phyloP scores from a whole-genome alignment of 2,797 vertebrate genomes.

The Tragopan temminckii region DNA sequence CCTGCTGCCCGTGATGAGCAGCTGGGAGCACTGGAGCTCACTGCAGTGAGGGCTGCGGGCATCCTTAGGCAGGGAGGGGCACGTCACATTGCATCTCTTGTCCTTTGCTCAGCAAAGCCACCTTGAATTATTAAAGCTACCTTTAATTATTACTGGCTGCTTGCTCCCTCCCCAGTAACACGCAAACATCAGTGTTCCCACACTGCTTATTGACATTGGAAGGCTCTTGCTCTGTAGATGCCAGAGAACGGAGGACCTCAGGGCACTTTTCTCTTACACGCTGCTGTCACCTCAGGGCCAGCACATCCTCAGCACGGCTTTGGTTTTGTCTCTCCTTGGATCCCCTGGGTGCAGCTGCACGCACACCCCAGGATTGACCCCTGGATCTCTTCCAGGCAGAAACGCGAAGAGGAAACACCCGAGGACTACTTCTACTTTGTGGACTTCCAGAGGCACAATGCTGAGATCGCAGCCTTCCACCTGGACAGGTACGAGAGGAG shows the following conservation, averaged over 20 bases:
- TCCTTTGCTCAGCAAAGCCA: neutral
- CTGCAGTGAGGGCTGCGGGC: neutral
- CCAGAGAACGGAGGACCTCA: neutral
- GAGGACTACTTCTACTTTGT: slow-evolving; percentile 95
- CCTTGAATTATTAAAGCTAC: neutral
- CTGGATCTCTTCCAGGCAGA: slow-evolving; percentile 85
- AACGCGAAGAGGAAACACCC: slow-evolving; percentile 91
- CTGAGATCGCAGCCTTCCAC: slow-evolving; percentile 96
- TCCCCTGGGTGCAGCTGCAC: neutral
- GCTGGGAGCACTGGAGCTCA: neutral
- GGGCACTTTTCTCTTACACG: neutral
- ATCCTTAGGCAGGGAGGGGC: neutral
- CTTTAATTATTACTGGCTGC: neutral
- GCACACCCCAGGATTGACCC: neutral
- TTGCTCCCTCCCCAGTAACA: neutral
- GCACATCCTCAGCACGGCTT: neutral
- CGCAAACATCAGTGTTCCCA: fast-evolving
- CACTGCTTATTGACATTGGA: neutral
- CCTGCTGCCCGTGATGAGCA: fast-evolving
- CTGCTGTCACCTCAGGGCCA: neutral
- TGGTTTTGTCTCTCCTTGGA: neutral
- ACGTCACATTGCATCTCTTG: fast-evolving
- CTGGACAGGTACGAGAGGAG: slow-evolving; percentile 88
- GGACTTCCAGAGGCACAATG: slow-evolving; percentile 96
- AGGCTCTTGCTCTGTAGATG: fast-evolving